phyloP scores from a whole-genome alignment of 2,113 vertebrate genomes.

The Cephalopholis sonnerati region DNA sequence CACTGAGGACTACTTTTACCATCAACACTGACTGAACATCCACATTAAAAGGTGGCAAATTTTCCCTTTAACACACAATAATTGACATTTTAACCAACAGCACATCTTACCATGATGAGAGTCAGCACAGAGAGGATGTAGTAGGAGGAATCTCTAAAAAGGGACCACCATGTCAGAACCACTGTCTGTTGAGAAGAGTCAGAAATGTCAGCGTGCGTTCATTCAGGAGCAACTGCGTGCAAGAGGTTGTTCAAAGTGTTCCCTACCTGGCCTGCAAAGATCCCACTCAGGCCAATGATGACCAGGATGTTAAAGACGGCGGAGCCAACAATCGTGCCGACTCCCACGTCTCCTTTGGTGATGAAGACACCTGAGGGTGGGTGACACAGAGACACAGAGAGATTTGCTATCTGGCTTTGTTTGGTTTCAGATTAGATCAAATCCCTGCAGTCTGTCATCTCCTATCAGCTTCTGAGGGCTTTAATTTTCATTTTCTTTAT shows the following conservation, averaged over 20 bases:
- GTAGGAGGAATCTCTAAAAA: conserved; percentile 85
- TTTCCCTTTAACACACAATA: neutral
- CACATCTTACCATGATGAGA: conserved; percentile 83
- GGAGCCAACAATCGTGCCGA: conserved; percentile 87
- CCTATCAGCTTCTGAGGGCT: neutral
- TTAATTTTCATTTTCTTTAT: neutral
- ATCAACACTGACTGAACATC: no score
- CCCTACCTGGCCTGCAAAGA: conserved; percentile 84
- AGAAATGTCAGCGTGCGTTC: neutral
- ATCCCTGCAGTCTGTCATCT: neutral
- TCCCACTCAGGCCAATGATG: conserved; percentile 86
- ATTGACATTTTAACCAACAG: neutral
- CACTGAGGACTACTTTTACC: no score
- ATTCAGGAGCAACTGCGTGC: neutral
- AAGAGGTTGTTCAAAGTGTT: neutral
- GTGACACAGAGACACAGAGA: neutral
- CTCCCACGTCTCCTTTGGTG: conserved; percentile 85
- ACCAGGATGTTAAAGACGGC: conserved; percentile 88
- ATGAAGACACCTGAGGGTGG: conserved; percentile 84
- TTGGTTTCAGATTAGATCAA: neutral
- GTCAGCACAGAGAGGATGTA: conserved; percentile 85
- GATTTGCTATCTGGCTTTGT: neutral
- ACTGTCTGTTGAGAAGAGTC: conserved; percentile 72
- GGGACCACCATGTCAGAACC: conserved; percentile 85
- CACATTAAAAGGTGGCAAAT: no score